Conservation (phyloP, 2,888 invertebrate species). For the Athalia cordata region DNA sequence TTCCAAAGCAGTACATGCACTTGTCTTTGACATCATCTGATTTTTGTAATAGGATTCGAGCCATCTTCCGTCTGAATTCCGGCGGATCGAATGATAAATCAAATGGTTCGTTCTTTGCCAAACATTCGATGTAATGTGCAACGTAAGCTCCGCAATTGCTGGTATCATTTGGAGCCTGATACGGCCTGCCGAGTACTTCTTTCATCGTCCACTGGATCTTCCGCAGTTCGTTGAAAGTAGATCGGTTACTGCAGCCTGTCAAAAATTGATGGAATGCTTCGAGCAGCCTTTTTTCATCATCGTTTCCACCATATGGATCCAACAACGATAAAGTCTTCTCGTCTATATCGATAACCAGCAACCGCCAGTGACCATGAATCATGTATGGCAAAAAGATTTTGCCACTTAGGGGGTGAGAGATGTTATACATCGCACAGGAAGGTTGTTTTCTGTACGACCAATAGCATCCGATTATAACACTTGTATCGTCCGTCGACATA, state of each 20-base stretch:
- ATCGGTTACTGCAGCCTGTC: not conserved
- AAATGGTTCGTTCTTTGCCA: not conserved
- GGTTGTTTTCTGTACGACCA: not conserved
- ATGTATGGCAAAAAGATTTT: conserved; percentile 1
- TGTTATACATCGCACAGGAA: not conserved
- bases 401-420: not conserved
- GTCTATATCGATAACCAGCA: conserved; percentile 7
- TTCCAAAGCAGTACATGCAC: conserved; percentile 8
- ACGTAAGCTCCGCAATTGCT: not conserved
- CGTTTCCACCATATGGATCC: not conserved
- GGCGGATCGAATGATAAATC: not conserved
- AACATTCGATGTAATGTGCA: not conserved
- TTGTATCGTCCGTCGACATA: conserved; percentile 1
- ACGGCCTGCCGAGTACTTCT: not conserved
- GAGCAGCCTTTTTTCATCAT: not conserved
- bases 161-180: not conserved
- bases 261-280: not conserved
- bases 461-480: not conserved
- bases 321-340: not conserved
- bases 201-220: not conserved
- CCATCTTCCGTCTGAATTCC: not conserved
- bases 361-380: not conserved
- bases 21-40: not conserved
- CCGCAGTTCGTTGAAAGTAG: not conserved
- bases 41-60: not conserved